A percentile compares a stretch with the other conserved stretches of the same genome.
Conservation (phyloP, 1,140 invertebrate genomes). For the Amphibalanus amphitrite region DNA sequence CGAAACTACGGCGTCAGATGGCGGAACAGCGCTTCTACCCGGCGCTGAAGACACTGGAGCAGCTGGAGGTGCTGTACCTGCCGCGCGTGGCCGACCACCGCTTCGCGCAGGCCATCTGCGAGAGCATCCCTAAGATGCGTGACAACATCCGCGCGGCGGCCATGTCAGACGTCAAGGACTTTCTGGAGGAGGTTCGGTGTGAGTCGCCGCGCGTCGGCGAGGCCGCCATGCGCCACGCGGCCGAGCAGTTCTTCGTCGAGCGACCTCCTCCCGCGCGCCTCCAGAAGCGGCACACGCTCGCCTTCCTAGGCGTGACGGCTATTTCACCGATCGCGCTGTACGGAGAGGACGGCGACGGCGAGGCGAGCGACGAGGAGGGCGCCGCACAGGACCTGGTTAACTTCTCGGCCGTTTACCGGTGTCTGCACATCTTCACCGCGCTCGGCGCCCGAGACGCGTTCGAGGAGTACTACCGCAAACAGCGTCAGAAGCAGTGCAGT, state of each 20-base stretch:
- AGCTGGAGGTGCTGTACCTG: slow-evolving; percentile 81
- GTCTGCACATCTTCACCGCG: slow-evolving; percentile 93
- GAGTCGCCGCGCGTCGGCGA: slow-evolving; percentile 88
- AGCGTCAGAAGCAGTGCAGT: slow-evolving; percentile 80
- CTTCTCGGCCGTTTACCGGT: slow-evolving; percentile 93
- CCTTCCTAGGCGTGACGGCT: background rate
- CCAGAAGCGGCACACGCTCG: background rate
- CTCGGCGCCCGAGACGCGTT: slow-evolving; percentile 76
- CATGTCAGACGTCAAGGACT: slow-evolving; percentile 90
- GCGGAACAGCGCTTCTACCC: slow-evolving; percentile 61
- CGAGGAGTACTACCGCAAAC: slow-evolving; percentile 85
- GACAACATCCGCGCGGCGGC: slow-evolving; percentile 89
- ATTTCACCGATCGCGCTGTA: background rate
- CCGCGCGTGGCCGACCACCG: slow-evolving; percentile 80
- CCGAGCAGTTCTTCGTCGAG: slow-evolving; percentile 38
- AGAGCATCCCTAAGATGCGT: slow-evolving; percentile 62
- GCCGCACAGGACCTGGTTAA: slow-evolving; percentile 96
- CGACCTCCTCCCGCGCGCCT: slow-evolving; percentile 13
- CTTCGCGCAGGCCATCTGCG: slow-evolving; percentile 83
- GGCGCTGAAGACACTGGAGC: slow-evolving; percentile 90
- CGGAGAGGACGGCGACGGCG: background rate
- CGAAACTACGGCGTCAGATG: slow-evolving; percentile 5
- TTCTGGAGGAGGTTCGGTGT: slow-evolving; percentile 88
- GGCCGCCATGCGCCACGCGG: slow-evolving; percentile 67
- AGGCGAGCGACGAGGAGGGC: slow-evolving; percentile 48